Conservation (phyloP, 2,888 invertebrate species). For the Torymus texanus region DNA sequence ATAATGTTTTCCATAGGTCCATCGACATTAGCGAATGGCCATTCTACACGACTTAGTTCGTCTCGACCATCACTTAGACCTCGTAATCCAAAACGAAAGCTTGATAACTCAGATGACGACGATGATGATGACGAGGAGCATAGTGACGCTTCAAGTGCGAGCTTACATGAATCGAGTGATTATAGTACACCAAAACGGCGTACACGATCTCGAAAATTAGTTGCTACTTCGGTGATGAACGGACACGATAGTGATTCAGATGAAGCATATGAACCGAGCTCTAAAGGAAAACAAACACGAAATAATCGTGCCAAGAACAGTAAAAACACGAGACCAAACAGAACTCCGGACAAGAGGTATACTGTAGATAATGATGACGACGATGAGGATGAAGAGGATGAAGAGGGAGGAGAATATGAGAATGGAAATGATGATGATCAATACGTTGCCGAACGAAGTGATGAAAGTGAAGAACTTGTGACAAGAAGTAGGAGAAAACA, state of each 20-base stretch:
- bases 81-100: conserved; percentile 57
- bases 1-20: conserved; percentile 64
- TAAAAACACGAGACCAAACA: conserved; percentile 61
- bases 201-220: conserved; percentile 58
- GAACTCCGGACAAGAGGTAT: conserved; percentile 63
- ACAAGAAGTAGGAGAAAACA: conserved; percentile 24
- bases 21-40: conserved; percentile 70
- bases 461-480: conserved; percentile 19
- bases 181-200: conserved; percentile 59
- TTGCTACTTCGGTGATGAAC: conserved; percentile 61
- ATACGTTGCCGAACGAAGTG: not conserved
- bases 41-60: conserved; percentile 63
- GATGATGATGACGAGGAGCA: conserved; percentile 37
- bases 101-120: not conserved
- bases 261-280: conserved; percentile 77
- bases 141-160: conserved; percentile 50
- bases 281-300: conserved; percentile 68
- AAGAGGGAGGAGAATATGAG: conserved; percentile 58
- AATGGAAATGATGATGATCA: conserved; percentile 28
- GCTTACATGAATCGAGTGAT: conserved; percentile 59
- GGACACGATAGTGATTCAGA: conserved; percentile 76
- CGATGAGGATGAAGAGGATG: conserved; percentile 59
- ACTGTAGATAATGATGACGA: conserved; percentile 63
- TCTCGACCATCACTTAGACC: conserved; percentile 64
- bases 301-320: conserved; percentile 68